Evolutionary conservation across 92 coral and sea anemone genomes (phyloP).

Genomic region (Metridium senile): DNA sequence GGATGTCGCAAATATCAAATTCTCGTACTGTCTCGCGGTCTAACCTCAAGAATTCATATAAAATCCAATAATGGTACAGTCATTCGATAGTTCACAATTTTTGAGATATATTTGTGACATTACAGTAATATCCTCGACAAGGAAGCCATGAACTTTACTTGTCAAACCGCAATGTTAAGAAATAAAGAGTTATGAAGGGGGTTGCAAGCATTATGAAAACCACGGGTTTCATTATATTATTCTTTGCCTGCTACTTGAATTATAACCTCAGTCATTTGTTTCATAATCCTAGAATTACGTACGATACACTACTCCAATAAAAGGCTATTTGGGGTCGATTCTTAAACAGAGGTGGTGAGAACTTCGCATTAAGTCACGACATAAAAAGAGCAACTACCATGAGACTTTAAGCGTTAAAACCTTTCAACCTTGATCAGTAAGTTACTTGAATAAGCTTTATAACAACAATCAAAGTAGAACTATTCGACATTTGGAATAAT

Average conservation of each 20-base stretch:
- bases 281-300: background rate
- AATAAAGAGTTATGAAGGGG: background rate
- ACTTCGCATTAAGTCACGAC: constrained; percentile 5
- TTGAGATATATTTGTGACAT: too few relatives aligned
- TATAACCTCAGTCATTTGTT: background rate
- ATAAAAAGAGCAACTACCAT: background rate
- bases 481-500: background rate
- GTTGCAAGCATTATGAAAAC: constrained; percentile 3
- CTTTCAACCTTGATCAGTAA: background rate
- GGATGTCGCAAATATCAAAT: background rate
- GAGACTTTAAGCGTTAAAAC: background rate
- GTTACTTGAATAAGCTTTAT: background rate
- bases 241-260: background rate
- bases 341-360: constrained; percentile 2
- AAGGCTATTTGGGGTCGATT: background rate
- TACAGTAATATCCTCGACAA: too few relatives aligned
- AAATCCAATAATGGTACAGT: too few relatives aligned
- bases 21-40: background rate
- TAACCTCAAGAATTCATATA: constrained; percentile 1
- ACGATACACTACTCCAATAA: background rate
- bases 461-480: background rate
- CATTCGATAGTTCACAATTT: too few relatives aligned
- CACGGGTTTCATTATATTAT: constrained; percentile 7
- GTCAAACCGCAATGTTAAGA: too few relatives aligned
- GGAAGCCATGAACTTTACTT: too few relatives aligned